Base-by-base conservation (phyloP, 92 coral and sea anemone genomes). In the Palythoa heliodiscus region DNA sequence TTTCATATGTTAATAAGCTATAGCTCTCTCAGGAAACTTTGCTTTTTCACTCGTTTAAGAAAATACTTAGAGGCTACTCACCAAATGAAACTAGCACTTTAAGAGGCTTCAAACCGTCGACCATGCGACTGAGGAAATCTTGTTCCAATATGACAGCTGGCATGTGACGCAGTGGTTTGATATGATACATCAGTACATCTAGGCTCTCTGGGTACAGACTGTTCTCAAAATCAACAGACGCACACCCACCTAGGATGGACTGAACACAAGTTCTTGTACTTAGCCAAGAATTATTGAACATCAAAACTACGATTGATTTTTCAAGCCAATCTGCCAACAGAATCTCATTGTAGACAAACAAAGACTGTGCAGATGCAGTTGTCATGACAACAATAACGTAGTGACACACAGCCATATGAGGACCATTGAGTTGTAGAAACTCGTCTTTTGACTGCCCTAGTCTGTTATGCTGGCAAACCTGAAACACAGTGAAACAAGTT, bases 141-240 rank as follows among this genome's bases (percentile, higher is more conserved):
- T 94, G 98, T 75, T 96, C 98, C 81, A 96, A 82, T 78, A 92
- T 94, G 23, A 90, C 98, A 9, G 95, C 92, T 29, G 98, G 98
- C 95, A 93, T 93, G 53, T 89, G 89, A 1, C 95, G 93, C 4
- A 91, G 86, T 24, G 98, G 98, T 73, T 88, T 94, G 25, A 96
- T 78, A 77, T 94, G 93, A 82, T 92, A 96, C 88, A 91, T 47
- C 77, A 96, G 84, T 40, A 96, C 93, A 73, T 92, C 98, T 48
- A 94, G 81, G 70, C 98, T 89, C 4, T 96, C 98, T 5, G 84
- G 73, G 70, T 82, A 91, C 7, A 81, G 69, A 19, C 63, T 82
- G 48, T 88, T 82, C 83, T 88, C 96, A 77, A 96, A 96, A 78
- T 94, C 90, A 20, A 96, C 90, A 43, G 98, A 95, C 7, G 98